A percentile compares a stretch with the other conserved stretches of the same genome.
Conservation (phyloP, 2,113 vertebrate genomes). For the Elaphurus davidianus region DNA sequence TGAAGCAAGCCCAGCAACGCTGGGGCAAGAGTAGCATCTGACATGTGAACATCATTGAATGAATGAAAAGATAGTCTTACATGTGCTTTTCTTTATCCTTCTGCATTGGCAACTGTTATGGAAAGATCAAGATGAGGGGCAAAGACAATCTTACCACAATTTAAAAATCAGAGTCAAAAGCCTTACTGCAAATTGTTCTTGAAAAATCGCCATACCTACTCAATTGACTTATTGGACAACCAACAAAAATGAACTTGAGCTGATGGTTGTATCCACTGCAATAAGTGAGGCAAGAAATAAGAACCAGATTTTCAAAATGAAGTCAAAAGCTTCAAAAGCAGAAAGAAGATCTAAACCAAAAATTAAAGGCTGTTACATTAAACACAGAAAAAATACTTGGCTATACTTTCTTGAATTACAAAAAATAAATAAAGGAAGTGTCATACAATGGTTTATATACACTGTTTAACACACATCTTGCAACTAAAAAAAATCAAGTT, state of each 20-base stretch:
- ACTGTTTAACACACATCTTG: slow-evolving; percentile 1
- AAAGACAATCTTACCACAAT: neutral
- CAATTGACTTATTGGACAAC: neutral
- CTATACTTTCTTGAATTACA: neutral
- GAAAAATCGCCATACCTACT: neutral
- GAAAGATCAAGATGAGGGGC: neutral
- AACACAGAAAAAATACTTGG: neutral
- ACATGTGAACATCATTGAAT: neutral
- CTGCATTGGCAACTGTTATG: neutral
- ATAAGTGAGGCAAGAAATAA: neutral
- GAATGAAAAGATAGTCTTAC: neutral
- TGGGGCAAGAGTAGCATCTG: neutral
- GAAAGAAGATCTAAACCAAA: neutral
- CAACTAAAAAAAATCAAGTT: slow-evolving; percentile 5
- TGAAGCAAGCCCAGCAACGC: neutral
- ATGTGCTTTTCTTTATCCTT: neutral
- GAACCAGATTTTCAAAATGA: slow-evolving; percentile 12
- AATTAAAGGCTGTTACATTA: slow-evolving; percentile 1
- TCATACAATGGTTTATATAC: slow-evolving; percentile 3
- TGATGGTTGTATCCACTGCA: neutral
- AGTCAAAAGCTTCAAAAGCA: neutral
- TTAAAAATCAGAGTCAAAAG: neutral
- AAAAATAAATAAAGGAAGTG: slow-evolving; percentile 54
- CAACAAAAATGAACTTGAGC: neutral
- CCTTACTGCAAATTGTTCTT: neutral